Base-by-base conservation (phyloP, 2,888 invertebrate genomes). In the Leucoma salicis region DNA sequence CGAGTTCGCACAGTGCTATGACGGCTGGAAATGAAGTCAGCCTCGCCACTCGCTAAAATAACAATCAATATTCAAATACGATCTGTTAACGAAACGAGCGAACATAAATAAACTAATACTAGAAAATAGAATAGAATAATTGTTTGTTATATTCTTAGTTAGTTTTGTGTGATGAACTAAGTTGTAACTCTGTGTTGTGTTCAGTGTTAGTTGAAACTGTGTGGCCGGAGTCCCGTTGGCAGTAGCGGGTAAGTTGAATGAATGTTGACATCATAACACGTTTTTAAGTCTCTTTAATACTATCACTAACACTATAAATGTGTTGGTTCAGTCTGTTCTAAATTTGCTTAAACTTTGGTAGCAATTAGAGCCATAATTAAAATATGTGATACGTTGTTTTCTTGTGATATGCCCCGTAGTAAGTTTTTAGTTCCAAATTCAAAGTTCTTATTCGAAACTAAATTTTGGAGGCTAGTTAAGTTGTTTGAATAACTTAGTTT, bases 211-310 rank as follows among this genome's bases (percentile, higher is more conserved):
- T 60, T 65, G 56, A 18, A 47, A 56, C 70, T 71, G 74, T 63
- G 63, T 65, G 53, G 45, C 49, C 33, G 59, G 69, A 73, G 77
- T 86, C 81, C 87, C 85, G 87, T 85, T 87, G 81, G 66, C 68
- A 70, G 68, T 66, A 71, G 74, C 73, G 72, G 64, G 72, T 75
- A 69, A 75, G 74, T 68, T 63, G 44, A 71, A 77, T 70, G 82
- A 83, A 79, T 80, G 82, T 80, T 78, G 65, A 67, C 67, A 70
- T 59, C 60, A 60, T 61, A 57, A 63, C 42, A 44, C 10, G 15
- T 47, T 58, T 48, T 42, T 39, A n/a, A n/a, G n/a, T n/a, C n/a
- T n/a, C n/a, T n/a, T n/a, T n/a, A n/a, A n/a, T n/a, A n/a, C n/a
- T n/a, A n/a, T n/a, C n/a, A n/a, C n/a, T n/a, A n/a, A n/a, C n/a